phyloP scores from a whole-genome alignment of 2,888 invertebrate genomes.

The Galerucella nymphaeae region DNA sequence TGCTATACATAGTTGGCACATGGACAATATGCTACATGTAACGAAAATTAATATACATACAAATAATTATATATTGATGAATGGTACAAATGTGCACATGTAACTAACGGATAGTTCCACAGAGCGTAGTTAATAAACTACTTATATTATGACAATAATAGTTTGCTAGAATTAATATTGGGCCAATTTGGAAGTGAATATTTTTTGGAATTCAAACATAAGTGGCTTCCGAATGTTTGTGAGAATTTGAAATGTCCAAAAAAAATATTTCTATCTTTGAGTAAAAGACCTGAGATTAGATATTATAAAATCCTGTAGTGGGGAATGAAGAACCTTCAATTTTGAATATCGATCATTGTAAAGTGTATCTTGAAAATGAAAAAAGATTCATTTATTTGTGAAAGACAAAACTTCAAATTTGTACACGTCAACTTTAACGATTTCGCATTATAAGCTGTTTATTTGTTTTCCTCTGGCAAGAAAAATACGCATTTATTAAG shows the following conservation, averaged over 20 bases:
- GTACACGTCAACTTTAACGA: conserved; percentile 18
- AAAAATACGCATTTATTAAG: conserved; percentile 57
- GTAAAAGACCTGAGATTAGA: too few species aligned
- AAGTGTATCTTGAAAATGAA: too few species aligned
- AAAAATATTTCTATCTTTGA: too few species aligned
- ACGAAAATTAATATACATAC: conserved; percentile 42
- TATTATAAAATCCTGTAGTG: too few species aligned
- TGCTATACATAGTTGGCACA: conserved; percentile 32
- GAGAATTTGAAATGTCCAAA: too few species aligned
- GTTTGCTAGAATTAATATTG: not conserved
- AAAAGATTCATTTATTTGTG: not conserved
- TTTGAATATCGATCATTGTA: too few species aligned
- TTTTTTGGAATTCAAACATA: too few species aligned
- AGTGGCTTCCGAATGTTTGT: too few species aligned
- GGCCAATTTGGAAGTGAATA: not conserved
- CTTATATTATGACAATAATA: conserved; percentile 5
- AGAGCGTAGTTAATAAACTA: conserved; percentile 14
- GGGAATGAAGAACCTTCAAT: too few species aligned
- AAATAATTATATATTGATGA: conserved; percentile 35
- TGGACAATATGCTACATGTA: conserved; percentile 35
- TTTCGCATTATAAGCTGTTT: conserved; percentile 29
- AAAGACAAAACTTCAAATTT: conserved; percentile 14
- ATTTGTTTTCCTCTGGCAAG: conserved; percentile 36
- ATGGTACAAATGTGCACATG: conserved; percentile 34
- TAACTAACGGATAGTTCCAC: conserved; percentile 25